Evolutionary conservation across 2,113 vertebrate genomes (phyloP).

Genomic region (Numida meleagris): DNA sequence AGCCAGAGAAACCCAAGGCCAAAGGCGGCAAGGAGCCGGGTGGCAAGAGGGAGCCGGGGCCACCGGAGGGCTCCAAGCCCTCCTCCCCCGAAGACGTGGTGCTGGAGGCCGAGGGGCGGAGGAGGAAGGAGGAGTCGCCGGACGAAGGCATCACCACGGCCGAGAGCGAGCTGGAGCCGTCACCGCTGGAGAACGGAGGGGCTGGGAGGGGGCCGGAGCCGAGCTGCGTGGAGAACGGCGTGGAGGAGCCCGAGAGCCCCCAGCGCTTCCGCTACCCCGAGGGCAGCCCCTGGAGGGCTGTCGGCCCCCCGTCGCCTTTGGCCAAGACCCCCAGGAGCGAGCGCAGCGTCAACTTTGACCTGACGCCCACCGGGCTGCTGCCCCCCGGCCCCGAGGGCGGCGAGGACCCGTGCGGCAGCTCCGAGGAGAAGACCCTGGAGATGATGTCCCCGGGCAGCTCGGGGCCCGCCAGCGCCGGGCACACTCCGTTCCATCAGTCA

Average conservation of each 20-base stretch:
- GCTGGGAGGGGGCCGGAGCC: fast-evolving
- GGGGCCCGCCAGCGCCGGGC: conserved; percentile 64
- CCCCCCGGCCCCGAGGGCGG: conserved; percentile 53
- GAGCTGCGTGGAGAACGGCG: background rate
- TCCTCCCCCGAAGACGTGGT: conserved; percentile 64
- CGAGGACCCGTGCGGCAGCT: conserved; percentile 75
- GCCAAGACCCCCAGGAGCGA: conserved; percentile 80
- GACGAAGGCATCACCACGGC: conserved; percentile 53
- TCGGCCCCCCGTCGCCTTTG: conserved; percentile 77
- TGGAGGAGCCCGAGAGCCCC: conserved; percentile 68
- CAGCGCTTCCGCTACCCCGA: conserved; percentile 70
- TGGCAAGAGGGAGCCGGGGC: background rate
- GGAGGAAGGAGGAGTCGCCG: background rate
- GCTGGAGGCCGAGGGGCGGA: background rate
- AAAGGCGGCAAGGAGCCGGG: background rate
- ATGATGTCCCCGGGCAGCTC: conserved; percentile 77
- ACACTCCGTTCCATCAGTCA: conserved; percentile 84
- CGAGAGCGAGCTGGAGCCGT: conserved; percentile 44
- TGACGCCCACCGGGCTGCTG: conserved; percentile 75
- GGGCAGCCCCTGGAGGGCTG: conserved; percentile 44
- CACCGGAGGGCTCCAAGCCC: conserved; percentile 50
- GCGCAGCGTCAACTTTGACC: conserved; percentile 77
- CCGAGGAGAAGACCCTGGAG: conserved; percentile 83
- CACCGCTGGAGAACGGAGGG: background rate
- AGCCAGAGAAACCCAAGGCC: conserved; percentile 44